Evolutionary conservation across 2,888 invertebrate genomes (phyloP), one percentile per base, ranked within the genome.

Genomic region (Athrips mouffetella): DNA sequence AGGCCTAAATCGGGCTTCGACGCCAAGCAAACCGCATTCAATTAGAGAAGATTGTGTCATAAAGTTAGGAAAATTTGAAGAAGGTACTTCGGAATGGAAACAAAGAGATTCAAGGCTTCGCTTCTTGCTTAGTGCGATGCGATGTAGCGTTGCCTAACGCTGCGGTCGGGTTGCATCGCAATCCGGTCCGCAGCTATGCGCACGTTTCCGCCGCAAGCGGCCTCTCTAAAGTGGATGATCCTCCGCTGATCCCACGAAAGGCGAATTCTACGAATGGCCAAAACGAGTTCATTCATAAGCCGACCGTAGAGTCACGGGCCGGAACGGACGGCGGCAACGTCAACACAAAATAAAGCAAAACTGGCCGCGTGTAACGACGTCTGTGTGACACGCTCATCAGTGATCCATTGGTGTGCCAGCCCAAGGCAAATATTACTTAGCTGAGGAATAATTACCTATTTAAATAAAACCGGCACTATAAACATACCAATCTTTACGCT

Each of bases 281-380:
- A 76, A 80, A 74, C 67, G 71, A 60, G 71, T 73, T 71, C 74
- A 81, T 81, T 80, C 73, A 79, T 71, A 73, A 64, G 72, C 67
- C 66, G 63, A 72, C 67, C 66, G 63, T 71, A 65, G 55, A 67
- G 62, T 66, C 71, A 72, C 70, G 64, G 61, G 52, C 63, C 72
- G 73, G 70, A 76, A 79, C 76, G 69, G 56, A 37, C 53, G 57
- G 47, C 54, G 55, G 51, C 58, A 62, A 59, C 70, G 67, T 65
- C 68, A 68, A 74, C 75, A 63, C 67, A 68, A 74, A 76, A 74
- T 67, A 72, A 73, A 71, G 61, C 66, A 66, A 69, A 71, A 63
- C 58, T 56, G 62, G 49, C 64, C 63, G 63, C 61, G 69, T 70
- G 63, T 72, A 67, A 67, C 73, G 63, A 49, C 45, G 15, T 40